Evolutionary conservation across 2,797 vertebrate genomes (phyloP).

Genomic region (Martes flavigula): DNA sequence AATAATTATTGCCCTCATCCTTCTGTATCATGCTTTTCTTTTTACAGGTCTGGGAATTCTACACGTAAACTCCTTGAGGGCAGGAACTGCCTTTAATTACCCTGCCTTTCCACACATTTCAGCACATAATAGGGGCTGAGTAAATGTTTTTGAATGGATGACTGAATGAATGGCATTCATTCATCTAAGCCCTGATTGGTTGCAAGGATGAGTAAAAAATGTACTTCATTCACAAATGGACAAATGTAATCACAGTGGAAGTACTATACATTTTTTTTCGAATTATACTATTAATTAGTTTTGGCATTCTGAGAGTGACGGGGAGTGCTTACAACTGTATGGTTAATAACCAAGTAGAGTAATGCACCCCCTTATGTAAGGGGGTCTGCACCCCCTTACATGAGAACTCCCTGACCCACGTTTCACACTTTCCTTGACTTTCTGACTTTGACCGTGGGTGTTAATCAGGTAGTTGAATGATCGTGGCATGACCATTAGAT

Average conservation of each 20-base stretch:
- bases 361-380: too few relatives aligned
- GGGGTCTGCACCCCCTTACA: neutral
- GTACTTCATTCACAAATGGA: neutral
- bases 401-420: neutral
- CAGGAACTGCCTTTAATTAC: neutral
- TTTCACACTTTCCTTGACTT: neutral
- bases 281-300: neutral
- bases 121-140: neutral
- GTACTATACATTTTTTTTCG: neutral
- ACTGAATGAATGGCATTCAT: neutral
- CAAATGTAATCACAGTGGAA: neutral
- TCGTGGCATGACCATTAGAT: neutral
- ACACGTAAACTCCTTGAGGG: neutral
- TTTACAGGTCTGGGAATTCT: neutral
- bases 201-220: neutral
- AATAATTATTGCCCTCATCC: neutral
- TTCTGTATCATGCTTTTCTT: neutral
- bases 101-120: neutral
- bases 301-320: neutral
- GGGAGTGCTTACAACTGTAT: neutral
- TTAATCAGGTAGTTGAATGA: neutral
- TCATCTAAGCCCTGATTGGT: neutral
- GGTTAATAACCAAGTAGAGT: neutral
- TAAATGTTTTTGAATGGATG: neutral
- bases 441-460: neutral